Base-by-base conservation (phyloP, 2,113 vertebrate species). In the Nothocercus nigrocapillus region DNA sequence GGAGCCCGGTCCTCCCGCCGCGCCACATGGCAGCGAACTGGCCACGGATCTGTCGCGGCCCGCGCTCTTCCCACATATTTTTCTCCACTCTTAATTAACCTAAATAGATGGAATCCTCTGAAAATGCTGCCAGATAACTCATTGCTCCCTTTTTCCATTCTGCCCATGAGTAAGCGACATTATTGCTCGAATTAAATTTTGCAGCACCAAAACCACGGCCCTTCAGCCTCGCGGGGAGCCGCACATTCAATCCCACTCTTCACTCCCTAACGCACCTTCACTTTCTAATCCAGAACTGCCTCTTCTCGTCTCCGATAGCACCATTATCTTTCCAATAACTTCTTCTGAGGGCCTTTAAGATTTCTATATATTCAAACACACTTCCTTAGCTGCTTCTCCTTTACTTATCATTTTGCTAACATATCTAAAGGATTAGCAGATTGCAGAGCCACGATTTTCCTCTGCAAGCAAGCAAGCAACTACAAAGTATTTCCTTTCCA, bases 151-250 rank as follows among this genome's bases (percentile, higher is more conserved):
- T n/a, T 56, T 69, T 68, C 30, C 30, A 1, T 20, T 32, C 80
- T 47, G 18, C 9, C 3, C 6, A 42, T 2, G 30, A 51, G 69
- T 4, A 42, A 19, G 30, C 74, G 11, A 6, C 28, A 5, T 34
- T 47, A 13, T 22, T 88, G 40, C 62, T 25, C 76, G 45, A 20
- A 20, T 2, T 34, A 36, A 28, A 44, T 28, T 9, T 7, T 56
- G 61, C 34, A 24, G 30, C 1, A 8, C 1, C 9, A 13, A 18
- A 18, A 21, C 6, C 0, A 45, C 9, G 1, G 54, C 34, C 47
- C 34, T 47, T 54, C 8, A 15, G 25, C 62, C 28, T 36, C 1
- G 13, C 0, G 1, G 32, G 38, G 53, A 53, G 5, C 0, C 0
- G 28, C 8, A 1, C 67, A 11, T 24, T 28, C 11, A 44, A 44